Base-by-base conservation (phyloP, 2,888 invertebrate species). In the Embidobia sp. region DNA sequence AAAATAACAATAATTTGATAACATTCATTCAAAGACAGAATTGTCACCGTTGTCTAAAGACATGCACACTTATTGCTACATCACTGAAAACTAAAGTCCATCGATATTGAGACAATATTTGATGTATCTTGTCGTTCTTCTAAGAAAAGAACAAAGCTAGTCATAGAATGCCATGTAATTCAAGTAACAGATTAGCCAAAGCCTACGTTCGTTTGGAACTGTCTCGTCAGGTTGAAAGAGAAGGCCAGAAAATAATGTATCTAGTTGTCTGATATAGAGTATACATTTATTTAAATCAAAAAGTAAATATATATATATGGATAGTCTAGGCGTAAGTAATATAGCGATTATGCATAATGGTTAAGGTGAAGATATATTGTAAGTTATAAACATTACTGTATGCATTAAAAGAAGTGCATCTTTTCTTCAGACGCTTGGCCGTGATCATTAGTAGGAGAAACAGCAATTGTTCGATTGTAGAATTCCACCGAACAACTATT, bases 211-310 rank as follows among this genome's bases (percentile, higher is more conserved):
- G n/a, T 37, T 80, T 80, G 66, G 77, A 73, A 44, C 73, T 75
- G 76, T 81, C 80, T 83, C 79, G 79, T 78, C 74, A 13, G 10
- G 31, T 83, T 77, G 74, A 63, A 40, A 78, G 59, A n/a, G 82
- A 80, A 77, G 80, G 72, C 55, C 66, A 35, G 49, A 67, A 79
- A 40, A 74, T 82, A 78, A 80, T 61, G 77, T 81, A 77, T 15
- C 33, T 46, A 80, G 67, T 81, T 70, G 81, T 73, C 70, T 79
- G 67, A 82, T 70, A 83, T 53, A 85, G 81, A 85, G 78, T 81
- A 73, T 84, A 81, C 13, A 53, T 57, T 18, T 85, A 84, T 84
- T 84, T 82, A 81, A 83, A 84, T 78, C 82, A 83, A 82, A 46
- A 70, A 75, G 74, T 77, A 79, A 42, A 78, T 70, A 79, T 29